These are phyloP conservation scores for Chrysomela aeneicollis DNA, from an alignment of 2,888 invertebrate species.

Conservation along the genomic window DNA sequence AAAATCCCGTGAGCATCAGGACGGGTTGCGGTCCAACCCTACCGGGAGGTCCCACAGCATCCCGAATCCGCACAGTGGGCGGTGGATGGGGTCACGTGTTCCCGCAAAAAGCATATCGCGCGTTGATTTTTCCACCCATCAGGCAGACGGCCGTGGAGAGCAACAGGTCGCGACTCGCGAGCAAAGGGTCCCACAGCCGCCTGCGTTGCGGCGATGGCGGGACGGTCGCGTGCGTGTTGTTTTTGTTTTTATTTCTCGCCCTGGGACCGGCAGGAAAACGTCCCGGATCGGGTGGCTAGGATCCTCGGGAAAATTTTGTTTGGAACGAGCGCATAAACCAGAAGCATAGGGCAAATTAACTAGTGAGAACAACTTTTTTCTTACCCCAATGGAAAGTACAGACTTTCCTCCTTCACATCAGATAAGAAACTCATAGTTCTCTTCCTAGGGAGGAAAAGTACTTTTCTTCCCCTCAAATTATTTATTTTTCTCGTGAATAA, in stretches of 20 bases:
- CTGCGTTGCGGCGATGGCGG: not conserved
- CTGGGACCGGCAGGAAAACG: not conserved
- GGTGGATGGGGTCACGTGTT: slow-evolving; percentile 49
- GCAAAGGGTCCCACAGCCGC: not conserved
- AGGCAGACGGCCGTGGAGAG: slow-evolving; percentile 23
- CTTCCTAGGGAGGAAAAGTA: no score
- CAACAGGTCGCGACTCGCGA: slow-evolving; percentile 48
- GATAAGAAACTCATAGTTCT: no score
- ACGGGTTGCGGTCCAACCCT: slow-evolving; percentile 41
- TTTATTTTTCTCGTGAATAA: no score
- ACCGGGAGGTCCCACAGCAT: slow-evolving; percentile 29
- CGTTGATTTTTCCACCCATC: slow-evolving; percentile 43
- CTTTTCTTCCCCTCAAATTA: no score
- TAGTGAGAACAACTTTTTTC: no score
- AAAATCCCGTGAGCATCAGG: not conserved
- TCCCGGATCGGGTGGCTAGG: not conserved
- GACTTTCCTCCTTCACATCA: no score
- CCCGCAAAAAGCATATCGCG: slow-evolving; percentile 47
- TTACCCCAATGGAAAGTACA: no score
- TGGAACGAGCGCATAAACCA: no score
- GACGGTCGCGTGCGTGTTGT: not conserved
- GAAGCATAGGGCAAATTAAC: no score
- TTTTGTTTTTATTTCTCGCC: not conserved
- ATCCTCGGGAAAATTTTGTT: no score
- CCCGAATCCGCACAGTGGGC: slow-evolving; percentile 44